These are phyloP conservation scores for Pelvicachromis taeniatus DNA, from an alignment of 2,113 vertebrate species.

Conservation along the genomic window DNA sequence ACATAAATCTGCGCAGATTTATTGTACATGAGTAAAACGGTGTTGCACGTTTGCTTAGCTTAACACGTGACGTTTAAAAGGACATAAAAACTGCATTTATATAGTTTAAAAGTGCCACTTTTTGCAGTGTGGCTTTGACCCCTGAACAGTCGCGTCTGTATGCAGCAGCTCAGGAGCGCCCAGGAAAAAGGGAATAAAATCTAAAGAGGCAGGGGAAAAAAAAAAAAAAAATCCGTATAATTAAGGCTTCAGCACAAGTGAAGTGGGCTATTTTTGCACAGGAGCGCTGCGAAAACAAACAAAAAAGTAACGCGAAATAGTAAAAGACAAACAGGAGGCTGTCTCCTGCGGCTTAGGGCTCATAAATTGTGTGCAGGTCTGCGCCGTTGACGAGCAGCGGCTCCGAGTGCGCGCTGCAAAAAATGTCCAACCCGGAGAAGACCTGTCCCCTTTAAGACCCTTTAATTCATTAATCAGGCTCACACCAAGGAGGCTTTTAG, in stretches of 20 bases:
- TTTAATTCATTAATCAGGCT: background rate
- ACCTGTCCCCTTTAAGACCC: background rate
- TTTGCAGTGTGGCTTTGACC: background rate
- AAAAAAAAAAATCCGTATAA: conserved; percentile 60
- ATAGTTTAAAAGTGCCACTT: background rate
- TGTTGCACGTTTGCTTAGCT: background rate
- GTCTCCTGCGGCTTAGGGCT: conserved; percentile 60
- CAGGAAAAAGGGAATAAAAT: conserved; percentile 55
- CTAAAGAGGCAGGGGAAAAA: conserved; percentile 36
- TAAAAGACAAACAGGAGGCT: conserved; percentile 68
- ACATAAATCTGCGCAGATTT: background rate
- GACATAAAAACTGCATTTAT: background rate
- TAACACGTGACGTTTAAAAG: background rate
- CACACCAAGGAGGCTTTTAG: background rate
- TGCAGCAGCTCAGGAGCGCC: conserved; percentile 15
- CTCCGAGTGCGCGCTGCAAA: conserved; percentile 17
- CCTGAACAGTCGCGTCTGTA: conserved; percentile 57
- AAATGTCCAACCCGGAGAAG: background rate
- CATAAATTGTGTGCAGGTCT: conserved; percentile 67
- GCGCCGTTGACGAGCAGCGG: conserved; percentile 28
- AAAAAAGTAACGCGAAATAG: conserved; percentile 59
- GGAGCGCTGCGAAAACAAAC: conserved; percentile 68
- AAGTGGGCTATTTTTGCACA: conserved; percentile 65
- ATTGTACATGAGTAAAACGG: too few relatives aligned
- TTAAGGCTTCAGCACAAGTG: conserved; percentile 60